phyloP scores from a whole-genome alignment of 2,888 invertebrate genomes.

The Cantharis lateralis region DNA sequence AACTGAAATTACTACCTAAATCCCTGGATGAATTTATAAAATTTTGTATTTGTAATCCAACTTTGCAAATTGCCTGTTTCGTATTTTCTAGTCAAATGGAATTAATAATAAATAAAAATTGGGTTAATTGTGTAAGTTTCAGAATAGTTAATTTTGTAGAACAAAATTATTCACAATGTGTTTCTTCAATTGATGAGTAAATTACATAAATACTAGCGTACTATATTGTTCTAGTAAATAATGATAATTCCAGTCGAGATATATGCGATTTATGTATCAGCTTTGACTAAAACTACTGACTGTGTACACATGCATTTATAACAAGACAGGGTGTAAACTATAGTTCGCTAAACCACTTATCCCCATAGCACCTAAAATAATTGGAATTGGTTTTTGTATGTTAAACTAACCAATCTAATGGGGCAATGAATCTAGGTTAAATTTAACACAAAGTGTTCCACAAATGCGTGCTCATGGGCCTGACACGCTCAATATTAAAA shows the following conservation, averaged over 20 bases:
- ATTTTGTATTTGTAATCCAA: neutral
- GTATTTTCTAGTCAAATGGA: neutral
- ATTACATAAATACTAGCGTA: neutral
- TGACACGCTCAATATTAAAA: neutral
- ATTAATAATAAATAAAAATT: neutral
- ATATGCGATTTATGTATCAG: constrained; percentile 3
- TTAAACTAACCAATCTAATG: constrained; percentile 2
- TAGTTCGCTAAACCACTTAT: constrained; percentile 16
- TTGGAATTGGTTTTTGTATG: constrained; percentile 7
- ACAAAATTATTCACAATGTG: neutral
- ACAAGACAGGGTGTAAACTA: constrained; percentile 13
- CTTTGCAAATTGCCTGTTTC: neutral
- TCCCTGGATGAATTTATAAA: neutral
- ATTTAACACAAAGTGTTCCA: constrained; percentile 3
- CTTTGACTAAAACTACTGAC: constrained; percentile 9
- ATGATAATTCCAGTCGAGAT: neutral
- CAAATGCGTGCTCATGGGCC: neutral
- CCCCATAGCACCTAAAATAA: constrained; percentile 10
- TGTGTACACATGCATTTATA: constrained; percentile 20
- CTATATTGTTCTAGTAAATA: neutral
- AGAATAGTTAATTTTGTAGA: neutral
- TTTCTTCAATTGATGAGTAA: neutral
- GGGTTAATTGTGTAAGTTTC: neutral
- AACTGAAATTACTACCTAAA: neutral
- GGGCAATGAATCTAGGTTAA: constrained; percentile 9